These are phyloP conservation scores for Dichetophora obliterata DNA, from an alignment of 2,888 invertebrate species.

Conservation along the genomic window DNA sequence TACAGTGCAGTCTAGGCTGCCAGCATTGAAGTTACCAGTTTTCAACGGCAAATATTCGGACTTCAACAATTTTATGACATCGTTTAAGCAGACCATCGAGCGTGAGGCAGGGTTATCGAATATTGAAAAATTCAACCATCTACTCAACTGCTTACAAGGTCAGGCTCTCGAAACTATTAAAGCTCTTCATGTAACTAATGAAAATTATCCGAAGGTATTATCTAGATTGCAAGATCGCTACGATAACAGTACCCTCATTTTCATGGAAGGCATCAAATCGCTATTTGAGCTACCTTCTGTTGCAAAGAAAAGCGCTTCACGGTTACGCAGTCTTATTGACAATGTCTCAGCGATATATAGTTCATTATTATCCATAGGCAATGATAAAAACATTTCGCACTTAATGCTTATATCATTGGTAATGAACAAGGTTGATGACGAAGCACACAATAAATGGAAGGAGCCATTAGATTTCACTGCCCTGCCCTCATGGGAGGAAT, in stretches of 20 bases:
- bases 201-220: slow-evolving; percentile 17
- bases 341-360: slow-evolving; percentile 36
- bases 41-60: slow-evolving; percentile 11
- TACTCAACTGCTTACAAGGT: not conserved
- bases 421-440: too few relatives aligned
- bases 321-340: slow-evolving; percentile 35
- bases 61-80: too few relatives aligned
- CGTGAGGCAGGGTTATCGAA: not conserved
- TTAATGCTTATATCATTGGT: too few relatives aligned
- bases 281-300: too few relatives aligned
- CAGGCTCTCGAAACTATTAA: slow-evolving; percentile 7
- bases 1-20: too few relatives aligned
- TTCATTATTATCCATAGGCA: too few relatives aligned
- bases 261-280: too few relatives aligned
- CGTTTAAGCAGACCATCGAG: not conserved
- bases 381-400: too few relatives aligned
- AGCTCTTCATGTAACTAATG: slow-evolving; percentile 10
- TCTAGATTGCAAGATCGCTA: not conserved
- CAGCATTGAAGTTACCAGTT: too few relatives aligned
- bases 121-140: too few relatives aligned
- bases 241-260: slow-evolving; percentile 13
- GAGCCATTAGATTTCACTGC: not conserved
- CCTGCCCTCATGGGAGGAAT: not conserved
- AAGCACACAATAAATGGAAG: too few relatives aligned
- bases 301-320: too few relatives aligned